Evolutionary conservation across 2,797 vertebrate genomes (phyloP), one percentile per base, ranked within the genome.

Genomic region (Astyanax mexicanus): DNA sequence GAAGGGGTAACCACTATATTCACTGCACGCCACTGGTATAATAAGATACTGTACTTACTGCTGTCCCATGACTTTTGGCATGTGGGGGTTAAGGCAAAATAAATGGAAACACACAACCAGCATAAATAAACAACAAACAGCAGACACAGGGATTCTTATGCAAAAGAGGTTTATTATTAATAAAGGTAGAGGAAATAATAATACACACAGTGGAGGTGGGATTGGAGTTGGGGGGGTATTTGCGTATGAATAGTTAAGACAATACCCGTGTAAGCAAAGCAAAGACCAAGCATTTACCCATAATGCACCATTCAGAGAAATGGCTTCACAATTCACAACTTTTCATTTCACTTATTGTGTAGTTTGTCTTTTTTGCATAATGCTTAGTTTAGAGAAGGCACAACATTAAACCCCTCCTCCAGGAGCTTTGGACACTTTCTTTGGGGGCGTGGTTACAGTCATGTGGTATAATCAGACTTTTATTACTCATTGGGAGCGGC

Each of bases 81-180:
- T n/a, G n/a, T n/a, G n/a, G n/a, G n/a, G n/a, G n/a, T n/a, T n/a
- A n/a, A n/a, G n/a, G n/a, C n/a, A n/a, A 27, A 60, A 35, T 37
- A 40, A 32, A 35, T 65, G 45, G 9, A 27, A 61, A 32, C 35
- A 49, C 29, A 73, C 35, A 64, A 35, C 12, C 60, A 72, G 9
- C 37, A n/a, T 42, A 12, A 38, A 23, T 17, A 67, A 25, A 49
- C 3, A 60, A 25, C 4, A 44, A 32, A 62, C 21, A 44, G 73
- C 8, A 15, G 45, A 27, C 70, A 74, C 64, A 10, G 4, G 19
- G 57, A 62, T 15, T 62, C 25, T 54, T 69, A 54, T 4, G 67
- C 67, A 52, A 52, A 68, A 57, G 52, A 55, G 12, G 61, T 83
- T 83, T 80, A 80, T 83, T 80, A 75, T 83, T 80, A 80, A 83